Evolutionary conservation across 2,113 vertebrate species (phyloP), one percentile per base, ranked within the genome.

Genomic region (Megaleporinus macrocephalus): DNA sequence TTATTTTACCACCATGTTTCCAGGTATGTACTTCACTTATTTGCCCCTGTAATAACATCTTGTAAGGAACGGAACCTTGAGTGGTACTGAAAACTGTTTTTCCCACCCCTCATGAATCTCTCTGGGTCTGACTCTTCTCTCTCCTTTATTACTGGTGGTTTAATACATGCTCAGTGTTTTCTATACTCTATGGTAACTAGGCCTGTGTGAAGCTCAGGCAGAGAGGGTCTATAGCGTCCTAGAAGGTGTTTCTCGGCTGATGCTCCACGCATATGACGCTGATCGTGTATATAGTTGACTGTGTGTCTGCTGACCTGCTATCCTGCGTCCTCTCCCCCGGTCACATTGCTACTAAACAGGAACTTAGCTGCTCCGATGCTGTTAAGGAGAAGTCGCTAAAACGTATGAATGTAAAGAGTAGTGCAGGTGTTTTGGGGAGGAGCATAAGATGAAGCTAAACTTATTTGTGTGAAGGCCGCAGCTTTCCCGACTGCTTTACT

Each of bases 251-350:
- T n/a, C 84, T 86, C 47, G 85, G 91, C 91, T 88, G 91, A 93
- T 69, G 90, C 89, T 66, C 72, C 27, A 83, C 79, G 91, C 84
- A 86, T 73, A 86, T 93, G 92, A 93, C 84, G 89, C 91, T 80
- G 87, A 44, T 9, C 83, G 16, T 78, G 76, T 78, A 69, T 20
- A 57, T 80, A 68, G 44, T 53, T 51, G 57, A 49, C 13, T 22
- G 5, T 81, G 79, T 55, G 24, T 65, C 12, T 53, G 4, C 7
- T 57, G 51, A 77, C 29, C 27, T 27, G 57, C 36, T 14, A 44
- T 5, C 41, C 41, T 44, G 41, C 41, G n/a, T 55, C 51, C 41
- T 3, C 76, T 49, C 20, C 53, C n/a, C 53, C 73, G 73, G 47
- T 66, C 29, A 55, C 53, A 27, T 53, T 55, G 59, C 65, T 81